Evolutionary conservation across 2,797 vertebrate genomes (phyloP), one percentile per base, ranked within the genome.

Genomic region (Lindbergichthys nudifrons): DNA sequence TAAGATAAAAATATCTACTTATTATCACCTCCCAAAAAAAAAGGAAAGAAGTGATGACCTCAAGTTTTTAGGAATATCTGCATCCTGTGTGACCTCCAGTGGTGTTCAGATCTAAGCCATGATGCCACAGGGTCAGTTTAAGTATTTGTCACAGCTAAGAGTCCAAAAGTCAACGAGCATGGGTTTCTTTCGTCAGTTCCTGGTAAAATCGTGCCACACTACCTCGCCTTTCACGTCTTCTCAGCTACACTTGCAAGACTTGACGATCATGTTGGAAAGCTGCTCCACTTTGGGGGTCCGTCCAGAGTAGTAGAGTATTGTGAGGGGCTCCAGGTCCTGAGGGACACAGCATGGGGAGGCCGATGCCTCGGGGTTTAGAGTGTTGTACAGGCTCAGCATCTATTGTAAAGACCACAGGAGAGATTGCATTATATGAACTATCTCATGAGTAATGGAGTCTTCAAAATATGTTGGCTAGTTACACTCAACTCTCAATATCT

Each of bases 231-330:
- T 70, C 50, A 18, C 43, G 92, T 93, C 83, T 89, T 94, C 92
- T 95, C 93, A 99, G 95, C 97, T 98, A 93, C 97, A 99, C 88
- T 98, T 98, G 95, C 97, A 99, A 65, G 97, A 99, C 90, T 98
- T 99, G 73, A 99, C 97, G 0, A 99, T 97, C 97, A 99, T 99
- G 89, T 99, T 98, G 83, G 97, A 98, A 77, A 99, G 97, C 83
- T 99, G 97, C 92, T 99, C 97, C 0, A 99, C 97, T 94, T 98
- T 98, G 64, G 97, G 97, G 67, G 96, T 97, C 62, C 97, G 95
- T 87, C 97, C 96, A 0, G 97, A 96, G 77, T 98, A 98, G 93
- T 98, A 98, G 88, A 98, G 94, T 91, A 98, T 98, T 72, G 97
- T 98, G 82, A 98, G 95, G 2, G 97, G 96, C 82, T 97, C 97